phyloP scores from a whole-genome alignment of 2,113 vertebrate species.

The Aldabrachelys gigantea region DNA sequence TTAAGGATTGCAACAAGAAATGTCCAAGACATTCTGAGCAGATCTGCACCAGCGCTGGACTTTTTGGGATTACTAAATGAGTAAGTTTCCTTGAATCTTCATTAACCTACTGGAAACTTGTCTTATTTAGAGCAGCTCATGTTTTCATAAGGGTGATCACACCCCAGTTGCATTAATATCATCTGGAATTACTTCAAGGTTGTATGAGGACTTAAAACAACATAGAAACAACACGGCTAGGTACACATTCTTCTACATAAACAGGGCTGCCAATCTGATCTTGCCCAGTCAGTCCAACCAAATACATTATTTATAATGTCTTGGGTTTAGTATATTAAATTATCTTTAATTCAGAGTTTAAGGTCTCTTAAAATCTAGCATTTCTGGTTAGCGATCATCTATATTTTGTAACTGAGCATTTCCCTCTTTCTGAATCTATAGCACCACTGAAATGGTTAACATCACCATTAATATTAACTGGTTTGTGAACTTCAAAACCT shows the following conservation, averaged over 20 bases:
- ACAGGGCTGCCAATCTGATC: not conserved
- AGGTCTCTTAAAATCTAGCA: not conserved
- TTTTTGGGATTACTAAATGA: not conserved
- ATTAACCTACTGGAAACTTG: not conserved
- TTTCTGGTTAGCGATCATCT: not conserved
- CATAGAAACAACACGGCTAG: not conserved
- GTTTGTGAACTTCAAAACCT: constrained; percentile 1
- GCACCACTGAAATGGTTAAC: not conserved
- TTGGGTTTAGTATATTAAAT: not conserved
- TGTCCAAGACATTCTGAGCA: not conserved
- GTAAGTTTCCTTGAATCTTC: not conserved
- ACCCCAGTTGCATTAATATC: not conserved
- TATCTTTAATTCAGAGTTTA: not conserved
- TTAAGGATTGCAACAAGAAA: not conserved
- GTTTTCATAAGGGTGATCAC: not conserved
- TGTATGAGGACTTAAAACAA: not conserved
- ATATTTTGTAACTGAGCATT: not conserved
- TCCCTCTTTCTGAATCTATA: not conserved
- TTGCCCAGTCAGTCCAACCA: not conserved
- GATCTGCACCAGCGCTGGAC: not conserved
- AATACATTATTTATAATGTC: not conserved
- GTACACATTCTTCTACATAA: not conserved
- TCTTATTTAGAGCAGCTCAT: not conserved
- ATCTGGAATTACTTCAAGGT: not conserved
- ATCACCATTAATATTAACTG: not conserved